Conservation (phyloP, 2,888 invertebrate species). For the Apotomis betuletana region DNA sequence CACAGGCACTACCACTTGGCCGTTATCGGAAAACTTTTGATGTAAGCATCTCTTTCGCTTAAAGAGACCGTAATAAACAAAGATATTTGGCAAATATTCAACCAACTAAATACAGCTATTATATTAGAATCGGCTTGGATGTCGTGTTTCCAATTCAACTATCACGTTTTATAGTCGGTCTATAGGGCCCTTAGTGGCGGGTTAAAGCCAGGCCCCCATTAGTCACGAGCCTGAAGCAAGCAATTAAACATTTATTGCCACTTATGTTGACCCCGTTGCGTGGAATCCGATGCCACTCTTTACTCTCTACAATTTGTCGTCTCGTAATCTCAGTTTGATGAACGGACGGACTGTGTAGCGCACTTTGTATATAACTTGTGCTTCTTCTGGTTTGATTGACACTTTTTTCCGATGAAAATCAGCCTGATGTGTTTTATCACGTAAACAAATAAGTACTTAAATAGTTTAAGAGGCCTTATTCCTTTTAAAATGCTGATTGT, state of each 20-base stretch:
- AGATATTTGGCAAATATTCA: too few relatives aligned
- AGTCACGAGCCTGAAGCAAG: slow-evolving; percentile 55
- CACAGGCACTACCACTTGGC: too few relatives aligned
- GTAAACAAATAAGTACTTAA: too few relatives aligned
- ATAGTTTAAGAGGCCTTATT: too few relatives aligned
- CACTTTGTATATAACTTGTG: not conserved
- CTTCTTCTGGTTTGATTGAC: not conserved
- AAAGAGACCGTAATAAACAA: too few relatives aligned
- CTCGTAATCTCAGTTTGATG: slow-evolving; percentile 41
- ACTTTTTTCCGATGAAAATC: not conserved
- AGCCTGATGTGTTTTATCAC: too few relatives aligned
- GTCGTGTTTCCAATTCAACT: not conserved
- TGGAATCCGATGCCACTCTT: slow-evolving; percentile 51
- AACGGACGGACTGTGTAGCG: slow-evolving; percentile 15
- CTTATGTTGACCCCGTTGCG: slow-evolving; percentile 61
- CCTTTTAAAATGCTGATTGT: too few relatives aligned
- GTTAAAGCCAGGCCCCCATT: slow-evolving; percentile 53
- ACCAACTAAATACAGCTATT: not conserved
- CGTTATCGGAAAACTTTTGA: too few relatives aligned
- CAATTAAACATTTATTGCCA: slow-evolving; percentile 65
- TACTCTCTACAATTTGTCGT: slow-evolving; percentile 47
- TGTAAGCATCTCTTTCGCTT: too few relatives aligned
- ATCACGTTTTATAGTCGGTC: slow-evolving; percentile 3
- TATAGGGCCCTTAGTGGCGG: slow-evolving; percentile 34
- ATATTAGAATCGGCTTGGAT: not conserved